Conservation (phyloP, 2,113 vertebrate species). For the Astur gentilis region DNA sequence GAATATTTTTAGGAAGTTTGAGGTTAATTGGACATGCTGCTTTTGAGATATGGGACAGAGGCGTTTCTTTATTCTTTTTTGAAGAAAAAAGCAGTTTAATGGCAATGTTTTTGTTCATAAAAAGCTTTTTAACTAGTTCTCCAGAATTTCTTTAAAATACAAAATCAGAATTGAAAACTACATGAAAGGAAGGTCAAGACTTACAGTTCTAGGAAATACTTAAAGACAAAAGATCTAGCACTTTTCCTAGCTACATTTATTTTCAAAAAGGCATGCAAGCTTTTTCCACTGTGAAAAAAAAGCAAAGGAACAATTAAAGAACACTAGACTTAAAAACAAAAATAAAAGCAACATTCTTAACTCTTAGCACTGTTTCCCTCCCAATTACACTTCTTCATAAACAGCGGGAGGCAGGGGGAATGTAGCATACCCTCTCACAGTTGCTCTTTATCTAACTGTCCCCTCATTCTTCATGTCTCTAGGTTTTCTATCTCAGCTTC, state of each 20-base stretch:
- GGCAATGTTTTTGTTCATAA: neutral
- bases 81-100: conserved; percentile 3
- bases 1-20: conserved; percentile 66
- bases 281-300: neutral
- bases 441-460: neutral
- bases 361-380: neutral
- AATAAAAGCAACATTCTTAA: neutral
- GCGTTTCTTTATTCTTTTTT: neutral
- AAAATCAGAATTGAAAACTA: neutral
- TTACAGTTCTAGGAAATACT: neutral
- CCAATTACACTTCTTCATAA: neutral
- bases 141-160: conserved; percentile 5
- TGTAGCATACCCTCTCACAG: neutral
- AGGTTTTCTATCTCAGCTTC: neutral
- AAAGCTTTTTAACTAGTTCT: neutral
- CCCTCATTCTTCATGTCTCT: neutral
- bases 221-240: neutral
- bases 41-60: conserved; percentile 49
- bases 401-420: neutral
- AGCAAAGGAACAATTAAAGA: neutral
- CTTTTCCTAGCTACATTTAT: neutral
- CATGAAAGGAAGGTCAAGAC: neutral
- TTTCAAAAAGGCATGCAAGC: neutral
- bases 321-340: neutral
- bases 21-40: conserved; percentile 55